A percentile compares a stretch with the other conserved stretches of the same genome.
These are phyloP conservation scores for Canis aureus DNA, from an alignment of 2,113 vertebrate genomes.

Conservation along the genomic window DNA sequence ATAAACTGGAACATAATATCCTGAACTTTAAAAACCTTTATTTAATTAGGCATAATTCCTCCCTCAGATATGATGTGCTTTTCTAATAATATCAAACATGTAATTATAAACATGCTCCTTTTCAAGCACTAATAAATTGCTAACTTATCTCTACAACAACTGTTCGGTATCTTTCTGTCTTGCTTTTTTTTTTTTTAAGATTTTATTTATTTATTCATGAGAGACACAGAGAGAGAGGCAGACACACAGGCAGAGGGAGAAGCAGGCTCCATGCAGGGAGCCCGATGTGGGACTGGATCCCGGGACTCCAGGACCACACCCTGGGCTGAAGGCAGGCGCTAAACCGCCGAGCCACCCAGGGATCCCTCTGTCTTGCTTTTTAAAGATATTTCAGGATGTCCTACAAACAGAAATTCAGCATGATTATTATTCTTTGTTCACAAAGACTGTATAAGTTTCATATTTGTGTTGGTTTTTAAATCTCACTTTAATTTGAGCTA, in stretches of 20 bases:
- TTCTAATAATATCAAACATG: slow-evolving; percentile 48
- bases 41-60: slow-evolving; percentile 68
- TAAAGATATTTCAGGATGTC: slow-evolving; percentile 12
- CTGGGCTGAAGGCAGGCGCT: too few relatives aligned
- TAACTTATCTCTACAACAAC: slow-evolving; percentile 56
- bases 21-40: slow-evolving; percentile 55
- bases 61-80: slow-evolving; percentile 50
- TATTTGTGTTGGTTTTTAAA: slow-evolving; percentile 17
- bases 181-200: too few relatives aligned
- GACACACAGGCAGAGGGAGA: too few relatives aligned
- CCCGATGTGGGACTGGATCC: too few relatives aligned
- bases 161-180: neutral
- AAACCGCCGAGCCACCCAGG: too few relatives aligned
- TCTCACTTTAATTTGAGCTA: neutral
- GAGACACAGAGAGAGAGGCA: too few relatives aligned
- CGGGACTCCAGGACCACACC: too few relatives aligned
- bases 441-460: neutral
- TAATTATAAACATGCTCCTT: slow-evolving; percentile 60
- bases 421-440: neutral
- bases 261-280: too few relatives aligned
- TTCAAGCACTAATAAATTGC: slow-evolving; percentile 69
- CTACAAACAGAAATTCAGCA: slow-evolving; percentile 40
- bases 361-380: neutral
- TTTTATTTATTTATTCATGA: too few relatives aligned
- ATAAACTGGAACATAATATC: slow-evolving; percentile 67